Base-by-base conservation (phyloP, 2,888 invertebrate species). In the Habrosyne pyritoides region DNA sequence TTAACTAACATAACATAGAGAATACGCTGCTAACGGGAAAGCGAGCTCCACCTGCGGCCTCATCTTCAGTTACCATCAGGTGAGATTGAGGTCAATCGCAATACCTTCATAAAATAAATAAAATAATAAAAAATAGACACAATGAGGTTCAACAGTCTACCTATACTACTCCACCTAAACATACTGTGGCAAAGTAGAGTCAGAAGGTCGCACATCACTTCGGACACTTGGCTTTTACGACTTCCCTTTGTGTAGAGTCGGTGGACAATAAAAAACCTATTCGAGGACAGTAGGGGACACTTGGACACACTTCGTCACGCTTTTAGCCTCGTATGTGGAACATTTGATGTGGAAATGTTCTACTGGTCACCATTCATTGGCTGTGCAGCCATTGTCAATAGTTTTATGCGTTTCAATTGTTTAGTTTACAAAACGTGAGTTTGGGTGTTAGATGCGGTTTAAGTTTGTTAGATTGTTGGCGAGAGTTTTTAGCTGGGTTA, bases 161-260 rank as follows among this genome's bases (percentile, higher is more conserved):
- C 33, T 33, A n/a, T 8, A 42, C 42, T 42, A 18, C 42, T 42
- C 7, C 18, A 42, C 6, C 42, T 42, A 42, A 8, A 42, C 18
- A 42, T 18, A 42, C 42, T 42, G 42, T 42, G 42, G 14, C 54
- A 55, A 57, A 55, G 21, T 47, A 47, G 57, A 70, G 78, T 71
- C 74, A 76, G 79, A 77, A 81, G 84, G 84, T 80, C 81, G 73
- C 71, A 72, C 82, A 75, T 79, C 75, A 70, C 64, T 63, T 66
- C 71, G 72, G 79, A 77, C 84, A 83, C 82, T 84, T 81, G 66
- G 68, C 42, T 55, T 84, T 88, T 87, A 88, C 76, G 83, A 80
- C 78, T 74, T 79, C 79, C 86, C 83, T 87, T 88, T 89, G 88
- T 67, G 71, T 66, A 65, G 72, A 72, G 73, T 70, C 64, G 42